Evolutionary conservation across 2,797 vertebrate genomes (phyloP), one percentile per base, ranked within the genome.

Genomic region (Propithecus deckenii): DNA sequence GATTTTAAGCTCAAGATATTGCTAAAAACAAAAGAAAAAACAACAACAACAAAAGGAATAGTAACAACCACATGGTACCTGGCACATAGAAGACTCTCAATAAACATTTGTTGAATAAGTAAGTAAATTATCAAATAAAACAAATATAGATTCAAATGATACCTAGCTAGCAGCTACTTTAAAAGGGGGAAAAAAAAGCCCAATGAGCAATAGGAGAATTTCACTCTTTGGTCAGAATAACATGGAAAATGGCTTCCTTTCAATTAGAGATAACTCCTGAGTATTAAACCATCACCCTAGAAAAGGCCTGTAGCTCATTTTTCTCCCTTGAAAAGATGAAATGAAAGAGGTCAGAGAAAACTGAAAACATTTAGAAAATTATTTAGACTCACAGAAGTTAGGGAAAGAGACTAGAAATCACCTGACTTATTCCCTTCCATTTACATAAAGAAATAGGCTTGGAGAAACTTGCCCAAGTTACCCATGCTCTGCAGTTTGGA

Each of bases 91-190:
- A 86, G 18, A 90, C 38, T 6, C 59, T 79, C 59, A 84, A 86
- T 80, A 88, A 95, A 89, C 91, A 86, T 89, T 91, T 95, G 35
- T 59, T 76, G 41, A 76, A 80, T 48, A 96, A 87, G n/a, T 69
- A 71, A 96, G 84, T 89, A 95, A 96, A 94, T 81, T 57, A 76
- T 71, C 57, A 89, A 75, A 76, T 71, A 12, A 89, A 93, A 86
- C 13, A 81, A 74, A 89, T 72, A 79, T 11, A 81, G n/a, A 86
- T 41, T 95, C 50, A 92, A 96, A 32, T 69, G 83, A 65, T 87
- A 85, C 41, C 76, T 91, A 80, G 38, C 9, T 38, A 93, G 43
- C 13, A 94, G 55, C 30, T 88, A 85, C 17, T 61, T 23, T 14
- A 30, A 57, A 83, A 83, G 8, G 35, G 63, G 46, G 38, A 4